phyloP scores from a whole-genome alignment of 2,113 vertebrate species.

The Neodontobutis hainanensis region DNA sequence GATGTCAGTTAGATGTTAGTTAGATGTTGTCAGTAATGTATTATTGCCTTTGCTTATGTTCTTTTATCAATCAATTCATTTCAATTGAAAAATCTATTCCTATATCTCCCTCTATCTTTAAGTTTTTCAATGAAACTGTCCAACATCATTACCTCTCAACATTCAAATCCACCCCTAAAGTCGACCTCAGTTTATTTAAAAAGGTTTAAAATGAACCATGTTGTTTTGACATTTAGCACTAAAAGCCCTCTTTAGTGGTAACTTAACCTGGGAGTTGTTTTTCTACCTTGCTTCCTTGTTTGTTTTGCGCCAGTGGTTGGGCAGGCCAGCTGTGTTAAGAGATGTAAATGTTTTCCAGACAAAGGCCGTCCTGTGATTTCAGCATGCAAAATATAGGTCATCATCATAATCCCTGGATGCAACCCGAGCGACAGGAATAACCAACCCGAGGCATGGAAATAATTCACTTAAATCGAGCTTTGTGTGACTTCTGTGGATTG shows the following conservation, averaged over 20 bases:
- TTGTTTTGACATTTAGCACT: constrained; percentile 70
- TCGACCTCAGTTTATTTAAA: constrained; percentile 69
- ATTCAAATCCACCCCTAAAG: constrained; percentile 62
- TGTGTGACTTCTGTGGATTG: not conserved
- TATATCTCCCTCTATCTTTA: not conserved
- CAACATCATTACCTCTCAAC: constrained; percentile 44
- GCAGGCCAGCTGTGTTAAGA: constrained; percentile 76
- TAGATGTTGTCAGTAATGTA: too few relatives aligned
- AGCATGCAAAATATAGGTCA: constrained; percentile 75
- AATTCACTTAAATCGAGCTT: not conserved
- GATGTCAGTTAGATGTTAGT: too few relatives aligned
- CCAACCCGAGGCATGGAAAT: constrained; percentile 20
- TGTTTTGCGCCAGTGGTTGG: constrained; percentile 71
- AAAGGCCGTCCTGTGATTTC: constrained; percentile 67
- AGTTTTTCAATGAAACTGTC: constrained; percentile 31
- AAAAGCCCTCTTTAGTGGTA: constrained; percentile 79
- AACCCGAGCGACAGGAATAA: constrained; percentile 47
- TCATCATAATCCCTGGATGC: constrained; percentile 43
- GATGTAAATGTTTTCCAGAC: constrained; percentile 78
- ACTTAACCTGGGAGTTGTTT: constrained; percentile 64
- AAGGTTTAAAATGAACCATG: constrained; percentile 60
- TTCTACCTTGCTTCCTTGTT: constrained; percentile 69
- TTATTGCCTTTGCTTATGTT: not conserved
- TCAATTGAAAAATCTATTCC: not conserved
- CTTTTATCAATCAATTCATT: not conserved